Conservation (phyloP, 2,888 invertebrate species). For the Drosophila kanekoi region DNA sequence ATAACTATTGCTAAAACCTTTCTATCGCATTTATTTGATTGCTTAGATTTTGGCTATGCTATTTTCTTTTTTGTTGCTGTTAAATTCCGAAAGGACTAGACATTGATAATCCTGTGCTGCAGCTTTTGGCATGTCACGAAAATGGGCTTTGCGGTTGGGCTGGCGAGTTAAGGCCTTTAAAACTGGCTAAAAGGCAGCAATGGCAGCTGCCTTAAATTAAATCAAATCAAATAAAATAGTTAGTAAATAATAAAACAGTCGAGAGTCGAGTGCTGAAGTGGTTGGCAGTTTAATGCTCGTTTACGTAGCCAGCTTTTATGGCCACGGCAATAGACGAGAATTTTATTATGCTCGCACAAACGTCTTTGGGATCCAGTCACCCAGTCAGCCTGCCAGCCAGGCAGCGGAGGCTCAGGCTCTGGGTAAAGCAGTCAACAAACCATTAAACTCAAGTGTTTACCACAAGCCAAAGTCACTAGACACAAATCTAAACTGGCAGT, state of each 20-base stretch:
- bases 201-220: constrained; percentile 59
- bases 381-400: neutral
- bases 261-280: constrained; percentile 63
- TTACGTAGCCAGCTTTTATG: constrained; percentile 72
- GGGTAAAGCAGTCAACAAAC: constrained; percentile 73
- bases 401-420: neutral
- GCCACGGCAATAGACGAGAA: constrained; percentile 66
- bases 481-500: constrained; percentile 81
- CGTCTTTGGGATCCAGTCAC: constrained; percentile 40
- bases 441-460: constrained; percentile 80
- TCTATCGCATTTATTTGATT: constrained; percentile 42
- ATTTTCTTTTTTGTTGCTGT: constrained; percentile 2
- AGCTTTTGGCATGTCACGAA: constrained; percentile 51
- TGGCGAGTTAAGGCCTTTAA: constrained; percentile 27
- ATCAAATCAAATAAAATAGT: constrained; percentile 81
- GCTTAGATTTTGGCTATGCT: constrained; percentile 17
- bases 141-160: constrained; percentile 67
- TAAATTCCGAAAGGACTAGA: constrained; percentile 23
- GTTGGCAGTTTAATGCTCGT: constrained; percentile 76
- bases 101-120: constrained; percentile 64
- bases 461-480: constrained; percentile 78
- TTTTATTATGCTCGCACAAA: constrained; percentile 68
- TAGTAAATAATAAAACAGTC: constrained; percentile 79
- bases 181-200: constrained; percentile 21
- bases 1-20: constrained; percentile 47